Base-by-base conservation (phyloP, 2,888 invertebrate species). In the Cantharis nigra region DNA sequence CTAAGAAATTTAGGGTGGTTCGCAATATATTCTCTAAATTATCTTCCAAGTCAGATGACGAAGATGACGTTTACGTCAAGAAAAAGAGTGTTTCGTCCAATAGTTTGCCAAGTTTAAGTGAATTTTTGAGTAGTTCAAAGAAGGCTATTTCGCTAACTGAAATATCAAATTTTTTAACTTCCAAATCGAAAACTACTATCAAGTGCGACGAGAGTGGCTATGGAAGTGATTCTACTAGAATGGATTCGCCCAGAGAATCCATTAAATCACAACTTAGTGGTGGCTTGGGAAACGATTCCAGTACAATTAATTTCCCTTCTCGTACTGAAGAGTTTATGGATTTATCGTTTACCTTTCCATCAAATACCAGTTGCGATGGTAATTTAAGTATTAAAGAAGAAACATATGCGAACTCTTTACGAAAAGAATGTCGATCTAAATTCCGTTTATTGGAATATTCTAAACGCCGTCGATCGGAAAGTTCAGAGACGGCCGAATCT, bases 181-280 rank as follows among this genome's bases (percentile, higher is more conserved):
- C 83, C 11, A 79, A 80, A 69, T 80, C 80, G 14, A 78, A 79
- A 64, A 82, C 84, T 81, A 49, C n/a, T 13, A 82, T 83, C 78
- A 89, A 85, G 83, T 85, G 82, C 10, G 91, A 91, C 81, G 92
- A 92, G 84, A 91, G 91, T 82, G 92, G 91, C 14, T 92, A 92
- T 82, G 92, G 91, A 79, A 91, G 91, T 67, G 92, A 92, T 83
- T 91, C 91, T 14, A 91, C 91, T 0, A 86, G 90, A 4, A 89
- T 90, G 11, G 90, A 91, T 84, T 91, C 91, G 1, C 91, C 91
- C 0, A 88, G 90, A 74, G 90, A 90, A 71, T 86, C 87, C 20
- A 83, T 87, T 13, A 86, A 86, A 81, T 82, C 82, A 3, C 78
- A 82, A 72, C 69, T 78, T 9, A 80, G 80, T 63, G 81, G 81